Evolutionary conservation across 2,888 invertebrate genomes (phyloP).

Genomic region (Lamellibrachia columna): DNA sequence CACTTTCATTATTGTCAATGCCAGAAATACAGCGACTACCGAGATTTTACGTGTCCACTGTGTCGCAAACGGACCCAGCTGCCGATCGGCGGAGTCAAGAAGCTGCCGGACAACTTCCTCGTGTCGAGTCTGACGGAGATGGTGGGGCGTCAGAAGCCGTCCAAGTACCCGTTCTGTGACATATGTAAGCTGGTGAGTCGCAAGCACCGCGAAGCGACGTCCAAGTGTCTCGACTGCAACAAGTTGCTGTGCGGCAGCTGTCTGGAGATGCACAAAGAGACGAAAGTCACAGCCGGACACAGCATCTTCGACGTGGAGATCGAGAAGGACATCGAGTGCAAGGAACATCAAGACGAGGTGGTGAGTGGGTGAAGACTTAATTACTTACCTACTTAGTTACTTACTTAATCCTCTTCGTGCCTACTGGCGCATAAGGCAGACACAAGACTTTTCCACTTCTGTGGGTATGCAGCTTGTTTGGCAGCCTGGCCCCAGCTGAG

Average conservation of each 20-base stretch:
- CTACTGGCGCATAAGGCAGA: too few relatives aligned
- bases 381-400: too few relatives aligned
- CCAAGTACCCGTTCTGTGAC: slow-evolving; percentile 65
- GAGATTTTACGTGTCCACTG: slow-evolving; percentile 66
- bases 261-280: slow-evolving; percentile 59
- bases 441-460: too few relatives aligned
- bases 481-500: too few relatives aligned
- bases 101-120: slow-evolving; percentile 66
- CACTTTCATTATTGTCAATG: not conserved
- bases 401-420: too few relatives aligned
- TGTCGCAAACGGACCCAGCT: slow-evolving; percentile 66
- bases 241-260: slow-evolving; percentile 61
- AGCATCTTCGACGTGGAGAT: slow-evolving; percentile 62
- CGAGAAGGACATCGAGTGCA: slow-evolving; percentile 64
- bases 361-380: slow-evolving; percentile 37
- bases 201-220: slow-evolving; percentile 57
- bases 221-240: slow-evolving; percentile 63
- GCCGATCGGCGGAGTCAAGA: slow-evolving; percentile 66
- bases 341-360: slow-evolving; percentile 60
- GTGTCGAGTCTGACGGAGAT: slow-evolving; percentile 64
- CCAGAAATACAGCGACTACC: slow-evolving; percentile 65
- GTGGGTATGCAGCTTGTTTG: too few relatives aligned
- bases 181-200: slow-evolving; percentile 60
- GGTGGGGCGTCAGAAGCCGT: slow-evolving; percentile 60
- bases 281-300: slow-evolving; percentile 63